These are phyloP conservation scores for Phymanthus crucifer DNA, from an alignment of 92 coral and sea anemone genomes.

Conservation along the genomic window DNA sequence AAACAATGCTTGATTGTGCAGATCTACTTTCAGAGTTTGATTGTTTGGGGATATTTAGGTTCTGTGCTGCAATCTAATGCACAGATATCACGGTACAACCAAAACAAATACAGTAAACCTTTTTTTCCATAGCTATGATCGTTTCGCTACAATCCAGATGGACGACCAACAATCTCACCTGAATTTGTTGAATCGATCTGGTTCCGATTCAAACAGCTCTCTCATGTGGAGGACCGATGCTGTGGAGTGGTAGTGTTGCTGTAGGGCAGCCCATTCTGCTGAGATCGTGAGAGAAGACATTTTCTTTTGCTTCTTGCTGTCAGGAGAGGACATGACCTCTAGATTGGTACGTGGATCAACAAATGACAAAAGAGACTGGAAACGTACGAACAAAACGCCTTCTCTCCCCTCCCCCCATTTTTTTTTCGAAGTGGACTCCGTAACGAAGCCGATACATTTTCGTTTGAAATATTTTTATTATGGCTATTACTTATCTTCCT, in stretches of 20 bases:
- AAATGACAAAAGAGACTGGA: neutral
- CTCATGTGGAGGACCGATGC: constrained; percentile 85
- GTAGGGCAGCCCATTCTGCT: constrained; percentile 66
- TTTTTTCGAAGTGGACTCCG: too few species aligned
- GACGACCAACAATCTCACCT: constrained; percentile 45
- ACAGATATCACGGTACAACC: constrained; percentile 4
- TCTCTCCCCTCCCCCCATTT: neutral
- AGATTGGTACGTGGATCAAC: neutral
- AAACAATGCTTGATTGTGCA: neutral
- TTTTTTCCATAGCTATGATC: neutral
- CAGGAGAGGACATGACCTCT: constrained; percentile 10
- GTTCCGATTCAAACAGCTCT: constrained; percentile 75
- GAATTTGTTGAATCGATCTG: constrained; percentile 79
- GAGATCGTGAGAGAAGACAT: constrained; percentile 55
- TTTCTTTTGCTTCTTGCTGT: constrained; percentile 21
- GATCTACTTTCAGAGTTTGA: neutral
- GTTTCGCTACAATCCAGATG: neutral
- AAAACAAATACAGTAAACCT: neutral
- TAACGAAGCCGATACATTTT: too few species aligned
- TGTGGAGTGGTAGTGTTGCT: constrained; percentile 61
- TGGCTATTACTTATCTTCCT: too few species aligned
- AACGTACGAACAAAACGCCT: neutral
- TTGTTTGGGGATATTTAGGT: neutral
- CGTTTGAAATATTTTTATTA: too few species aligned
- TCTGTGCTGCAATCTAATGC: neutral